Base-by-base conservation (phyloP, 2,113 vertebrate species). In the Seriola aureovittata region DNA sequence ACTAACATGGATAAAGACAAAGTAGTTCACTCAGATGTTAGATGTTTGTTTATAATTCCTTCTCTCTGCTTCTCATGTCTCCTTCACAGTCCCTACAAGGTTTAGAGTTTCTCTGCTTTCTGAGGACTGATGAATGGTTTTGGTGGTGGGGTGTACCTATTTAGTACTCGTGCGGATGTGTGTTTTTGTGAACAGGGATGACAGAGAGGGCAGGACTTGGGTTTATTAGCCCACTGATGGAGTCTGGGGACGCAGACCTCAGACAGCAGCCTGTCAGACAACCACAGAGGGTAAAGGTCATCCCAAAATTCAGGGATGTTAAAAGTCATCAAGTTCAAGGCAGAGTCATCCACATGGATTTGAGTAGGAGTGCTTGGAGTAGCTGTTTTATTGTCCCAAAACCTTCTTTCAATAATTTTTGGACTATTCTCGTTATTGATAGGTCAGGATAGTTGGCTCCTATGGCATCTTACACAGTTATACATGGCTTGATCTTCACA, bases 281-380 rank as follows among this genome's bases (percentile, higher is more conserved):
- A 50, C 84, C 78, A 71, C 83, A 72, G 38, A 79, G 78, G 82
- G 70, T 38, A 88, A 75, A 86, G 90, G 76, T 93, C 85, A 87
- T 64, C 29, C 68, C 36, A 21, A 75, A 78, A 52, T 69, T 42
- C 46, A 59, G 12, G 10, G 52, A 44, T 42, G 46, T 64, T 66
- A 9, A n/a, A 58, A 68, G 73, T 52, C 17, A 34, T 66, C 16
- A 3, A 44, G 52, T 67, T 78, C 32, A 55, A 44, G 38, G 44
- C 25, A 63, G 57, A 32, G 40, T 68, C 10, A 21, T 25, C 5
- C 44, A 42, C 44, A 13, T 48, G n/a, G 50, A 25, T 38, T 32
- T 66, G 29, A 74, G 68, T 32, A 16, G 4, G 8, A 46, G 65
- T 29, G 52, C 38, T 25, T 42, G 3, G 50, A 65, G 14, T 25